Percentiles rank a stretch among this genome's conserved stretches.
Conservation (phyloP, 1,140 invertebrate species). For the Pantala flavescens region DNA sequence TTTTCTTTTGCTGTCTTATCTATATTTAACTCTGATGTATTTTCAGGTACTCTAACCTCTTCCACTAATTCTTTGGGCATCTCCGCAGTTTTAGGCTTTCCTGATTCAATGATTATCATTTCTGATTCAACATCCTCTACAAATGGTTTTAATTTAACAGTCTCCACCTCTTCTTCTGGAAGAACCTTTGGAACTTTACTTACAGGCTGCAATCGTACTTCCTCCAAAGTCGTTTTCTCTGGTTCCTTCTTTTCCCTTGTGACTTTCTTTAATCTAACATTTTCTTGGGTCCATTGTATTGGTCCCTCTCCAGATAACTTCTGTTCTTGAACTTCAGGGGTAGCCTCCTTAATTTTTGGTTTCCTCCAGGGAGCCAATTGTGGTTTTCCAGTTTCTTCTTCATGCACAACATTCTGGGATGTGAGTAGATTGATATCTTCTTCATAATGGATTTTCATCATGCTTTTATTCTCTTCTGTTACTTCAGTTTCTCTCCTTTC, state of each 20-base stretch:
- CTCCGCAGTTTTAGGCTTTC: neutral
- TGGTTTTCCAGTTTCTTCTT: slow-evolving; percentile 12
- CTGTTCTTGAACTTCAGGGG: slow-evolving; percentile 17
- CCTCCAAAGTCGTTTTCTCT: slow-evolving; percentile 26
- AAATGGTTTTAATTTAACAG: neutral
- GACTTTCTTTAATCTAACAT: slow-evolving; percentile 8
- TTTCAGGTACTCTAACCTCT: slow-evolving; percentile 18
- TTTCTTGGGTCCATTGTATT: slow-evolving; percentile 18
- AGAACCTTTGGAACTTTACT: slow-evolving; percentile 25
- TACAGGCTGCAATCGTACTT: slow-evolving; percentile 31
- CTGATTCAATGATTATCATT: neutral
- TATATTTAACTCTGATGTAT: neutral
- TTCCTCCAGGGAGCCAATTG: neutral
- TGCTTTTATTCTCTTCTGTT: neutral
- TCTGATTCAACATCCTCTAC: neutral
- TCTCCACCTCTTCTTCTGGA: slow-evolving; percentile 22
- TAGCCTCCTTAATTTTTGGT: neutral
- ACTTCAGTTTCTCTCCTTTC: neutral
- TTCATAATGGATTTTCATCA: neutral
- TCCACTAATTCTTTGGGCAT: slow-evolving; percentile 19
- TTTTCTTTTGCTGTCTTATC: slow-evolving; percentile 18
- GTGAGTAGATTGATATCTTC: neutral
- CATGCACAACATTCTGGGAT: neutral
- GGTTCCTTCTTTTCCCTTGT: slow-evolving; percentile 24
- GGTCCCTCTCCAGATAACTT: neutral